Conservation (phyloP, 2,888 invertebrate genomes). For the Dicycla oo region DNA sequence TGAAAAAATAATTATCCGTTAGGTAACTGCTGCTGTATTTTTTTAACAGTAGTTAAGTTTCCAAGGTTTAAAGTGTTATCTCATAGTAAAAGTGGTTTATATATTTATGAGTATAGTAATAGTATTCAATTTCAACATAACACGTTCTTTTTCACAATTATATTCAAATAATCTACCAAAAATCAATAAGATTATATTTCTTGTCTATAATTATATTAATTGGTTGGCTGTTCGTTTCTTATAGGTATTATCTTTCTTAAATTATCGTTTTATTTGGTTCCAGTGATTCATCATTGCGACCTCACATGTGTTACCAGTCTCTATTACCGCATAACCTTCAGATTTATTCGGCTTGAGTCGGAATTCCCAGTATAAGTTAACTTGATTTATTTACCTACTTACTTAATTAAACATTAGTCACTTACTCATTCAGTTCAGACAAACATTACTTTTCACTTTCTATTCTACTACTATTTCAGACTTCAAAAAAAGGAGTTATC, state of each 20-base stretch:
- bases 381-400: constrained; percentile 21
- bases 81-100: not conserved
- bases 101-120: too few relatives aligned
- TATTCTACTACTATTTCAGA: too few relatives aligned
- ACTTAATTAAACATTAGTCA: constrained; percentile 20
- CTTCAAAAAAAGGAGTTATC: too few relatives aligned
- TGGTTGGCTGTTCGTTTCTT: not conserved
- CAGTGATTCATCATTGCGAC: constrained; percentile 29
- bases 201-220: not conserved
- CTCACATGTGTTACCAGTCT: not conserved
- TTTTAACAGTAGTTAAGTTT: not conserved
- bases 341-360: not conserved
- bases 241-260: not conserved
- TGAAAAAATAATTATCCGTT: not conserved
- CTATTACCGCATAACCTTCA: constrained; percentile 38
- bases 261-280: not conserved
- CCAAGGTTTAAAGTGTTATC: not conserved
- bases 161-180: not conserved
- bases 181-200: not conserved
- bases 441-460: not conserved
- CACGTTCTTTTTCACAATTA: not conserved
- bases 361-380: constrained; percentile 28
- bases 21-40: not conserved
- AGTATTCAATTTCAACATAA: not conserved
- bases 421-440: not conserved